Percentiles rank a stretch among this genome's conserved stretches.
These are phyloP conservation scores for Punctoribates punctum DNA, from an alignment of 2,888 invertebrate species.

Conservation along the genomic window DNA sequence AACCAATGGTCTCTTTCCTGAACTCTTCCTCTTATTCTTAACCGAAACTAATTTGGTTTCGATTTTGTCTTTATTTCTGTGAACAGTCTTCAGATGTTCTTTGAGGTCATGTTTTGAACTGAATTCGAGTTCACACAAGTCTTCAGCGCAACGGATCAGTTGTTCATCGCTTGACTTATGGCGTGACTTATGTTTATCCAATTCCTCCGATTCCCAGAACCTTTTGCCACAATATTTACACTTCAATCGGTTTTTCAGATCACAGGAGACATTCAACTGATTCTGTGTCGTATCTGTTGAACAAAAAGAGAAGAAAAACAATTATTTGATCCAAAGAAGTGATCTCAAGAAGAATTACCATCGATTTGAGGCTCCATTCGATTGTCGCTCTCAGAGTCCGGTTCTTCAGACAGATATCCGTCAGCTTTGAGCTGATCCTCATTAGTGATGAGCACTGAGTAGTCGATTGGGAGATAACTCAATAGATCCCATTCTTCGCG, in stretches of 20 bases:
- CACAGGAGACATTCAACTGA: neutral
- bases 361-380: neutral
- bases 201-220: neutral
- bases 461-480: neutral
- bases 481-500: slow-evolving; percentile 6
- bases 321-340: no score
- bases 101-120: neutral
- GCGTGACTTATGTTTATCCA: neutral
- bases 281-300: neutral
- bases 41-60: neutral
- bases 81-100: neutral
- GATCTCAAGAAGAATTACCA: neutral
- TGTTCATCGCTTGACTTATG: neutral
- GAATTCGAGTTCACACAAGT: neutral
- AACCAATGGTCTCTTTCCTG: no score
- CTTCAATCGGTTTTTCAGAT: neutral
- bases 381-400: neutral
- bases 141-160: slow-evolving; percentile 22
- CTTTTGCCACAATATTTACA: slow-evolving; percentile 8
- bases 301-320: neutral
- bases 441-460: neutral
- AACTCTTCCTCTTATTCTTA: no score
- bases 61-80: neutral
- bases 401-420: neutral
- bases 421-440: slow-evolving; percentile 1